These are phyloP conservation scores for Platyrinchus mystaceus DNA, from an alignment of 2,797 vertebrate genomes.

Conservation along the genomic window DNA sequence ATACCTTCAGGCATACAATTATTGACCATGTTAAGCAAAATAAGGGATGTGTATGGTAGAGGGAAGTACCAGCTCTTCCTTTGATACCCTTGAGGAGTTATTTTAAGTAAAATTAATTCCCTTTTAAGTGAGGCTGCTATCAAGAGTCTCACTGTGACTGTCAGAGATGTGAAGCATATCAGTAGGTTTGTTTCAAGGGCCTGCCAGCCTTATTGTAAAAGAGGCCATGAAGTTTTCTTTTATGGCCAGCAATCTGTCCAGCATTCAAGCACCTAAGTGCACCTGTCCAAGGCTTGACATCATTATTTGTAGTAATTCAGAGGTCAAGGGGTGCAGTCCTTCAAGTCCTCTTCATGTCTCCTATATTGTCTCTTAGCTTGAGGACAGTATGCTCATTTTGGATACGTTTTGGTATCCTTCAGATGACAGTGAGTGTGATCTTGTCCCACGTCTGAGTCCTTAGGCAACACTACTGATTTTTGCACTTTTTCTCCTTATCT, in stretches of 20 bases:
- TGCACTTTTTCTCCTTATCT: not conserved
- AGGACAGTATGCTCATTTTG: not conserved
- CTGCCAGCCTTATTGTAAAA: not conserved
- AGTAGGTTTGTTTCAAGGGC: not conserved
- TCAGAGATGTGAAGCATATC: not conserved
- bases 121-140: not conserved
- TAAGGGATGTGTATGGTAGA: not conserved
- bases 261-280: not conserved
- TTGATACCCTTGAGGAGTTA: not conserved
- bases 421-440: not conserved
- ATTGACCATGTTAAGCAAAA: not conserved
- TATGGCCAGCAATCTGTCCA: not conserved
- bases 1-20: constrained; percentile 31
- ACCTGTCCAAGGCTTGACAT: not conserved
- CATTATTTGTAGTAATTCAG: not conserved
- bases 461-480: not conserved
- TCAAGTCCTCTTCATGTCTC: not conserved
- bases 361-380: not conserved
- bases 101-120: constrained; percentile 9
- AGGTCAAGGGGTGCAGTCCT: not conserved
- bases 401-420: not conserved
- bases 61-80: not conserved
- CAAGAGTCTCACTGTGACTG: not conserved
- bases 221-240: not conserved
- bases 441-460: not conserved